Conservation (phyloP, 2,113 vertebrate species). For the Hippotragus niger region DNA sequence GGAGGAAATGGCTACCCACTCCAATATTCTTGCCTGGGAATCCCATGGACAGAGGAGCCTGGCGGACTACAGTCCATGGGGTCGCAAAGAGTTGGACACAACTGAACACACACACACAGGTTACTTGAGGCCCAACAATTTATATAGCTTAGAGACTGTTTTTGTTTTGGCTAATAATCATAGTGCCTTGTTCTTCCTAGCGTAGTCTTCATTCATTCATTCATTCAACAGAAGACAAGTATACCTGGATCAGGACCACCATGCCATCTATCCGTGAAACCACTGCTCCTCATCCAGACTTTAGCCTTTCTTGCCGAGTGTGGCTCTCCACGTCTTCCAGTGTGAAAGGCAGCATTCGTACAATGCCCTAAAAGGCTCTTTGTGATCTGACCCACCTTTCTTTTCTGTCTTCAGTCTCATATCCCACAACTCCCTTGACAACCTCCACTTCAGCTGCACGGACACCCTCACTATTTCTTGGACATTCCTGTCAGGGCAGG, state of each 20-base stretch:
- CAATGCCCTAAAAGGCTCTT: neutral
- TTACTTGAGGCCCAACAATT: neutral
- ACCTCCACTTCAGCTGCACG: neutral
- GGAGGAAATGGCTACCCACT: neutral
- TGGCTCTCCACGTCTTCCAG: neutral
- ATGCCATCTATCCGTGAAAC: neutral
- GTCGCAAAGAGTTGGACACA: neutral
- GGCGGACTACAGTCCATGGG: neutral
- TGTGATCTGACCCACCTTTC: neutral
- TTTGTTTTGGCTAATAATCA: neutral
- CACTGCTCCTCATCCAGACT: neutral
- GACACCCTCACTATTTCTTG: neutral
- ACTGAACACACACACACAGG: neutral
- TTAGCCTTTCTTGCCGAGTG: neutral
- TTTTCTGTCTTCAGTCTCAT: neutral
- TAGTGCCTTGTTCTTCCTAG: neutral
- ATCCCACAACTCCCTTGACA: neutral
- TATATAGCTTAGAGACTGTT: neutral
- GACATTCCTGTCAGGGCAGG: neutral
- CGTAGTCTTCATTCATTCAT: neutral
- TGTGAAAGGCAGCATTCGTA: neutral
- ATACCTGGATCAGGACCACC: neutral
- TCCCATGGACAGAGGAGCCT: neutral
- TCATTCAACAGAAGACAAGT: neutral
- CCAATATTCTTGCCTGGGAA: neutral